Percentiles rank a stretch among this genome's conserved stretches.
Conservation (phyloP, 35 echinoderm and acorn worm genomes). For the Heliocidaris erythrogramma region DNA sequence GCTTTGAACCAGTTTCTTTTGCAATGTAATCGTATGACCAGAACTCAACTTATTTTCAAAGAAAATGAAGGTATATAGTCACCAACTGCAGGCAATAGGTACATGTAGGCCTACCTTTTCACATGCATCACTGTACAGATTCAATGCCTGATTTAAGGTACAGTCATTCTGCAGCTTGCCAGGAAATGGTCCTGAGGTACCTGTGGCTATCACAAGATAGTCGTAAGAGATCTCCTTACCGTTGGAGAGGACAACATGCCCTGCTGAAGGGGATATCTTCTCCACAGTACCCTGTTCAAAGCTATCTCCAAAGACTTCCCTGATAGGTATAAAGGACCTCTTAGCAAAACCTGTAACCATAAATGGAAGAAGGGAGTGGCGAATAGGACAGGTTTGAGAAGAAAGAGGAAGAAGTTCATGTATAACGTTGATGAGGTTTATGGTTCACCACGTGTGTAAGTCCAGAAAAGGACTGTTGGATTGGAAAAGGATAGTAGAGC, state of each 20-base stretch:
- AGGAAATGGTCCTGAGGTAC: conserved; percentile 68
- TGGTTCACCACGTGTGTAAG: too few relatives aligned
- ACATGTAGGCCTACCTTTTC: conserved; percentile 58
- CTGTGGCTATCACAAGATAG: conserved; percentile 83
- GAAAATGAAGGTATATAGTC: neutral
- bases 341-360: conserved; percentile 67
- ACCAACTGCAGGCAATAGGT: neutral
- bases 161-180: conserved; percentile 54
- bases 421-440: too few relatives aligned
- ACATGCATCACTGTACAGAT: conserved; percentile 50
- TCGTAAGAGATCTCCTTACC: conserved; percentile 70
- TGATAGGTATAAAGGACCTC: conserved; percentile 76
- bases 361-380: neutral
- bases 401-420: too few relatives aligned
- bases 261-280: conserved; percentile 48
- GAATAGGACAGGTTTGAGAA: too few relatives aligned
- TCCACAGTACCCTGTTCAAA: conserved; percentile 75
- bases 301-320: conserved; percentile 55
- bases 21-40: too few relatives aligned
- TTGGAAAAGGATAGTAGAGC: too few relatives aligned
- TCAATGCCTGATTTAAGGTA: conserved; percentile 31
- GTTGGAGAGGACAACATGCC: conserved; percentile 50
- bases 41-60: too few relatives aligned
- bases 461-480: too few relatives aligned
- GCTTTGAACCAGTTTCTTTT: too few relatives aligned